These are phyloP conservation scores for Sipha maydis DNA, from an alignment of 2,888 invertebrate species.

Conservation along the genomic window DNA sequence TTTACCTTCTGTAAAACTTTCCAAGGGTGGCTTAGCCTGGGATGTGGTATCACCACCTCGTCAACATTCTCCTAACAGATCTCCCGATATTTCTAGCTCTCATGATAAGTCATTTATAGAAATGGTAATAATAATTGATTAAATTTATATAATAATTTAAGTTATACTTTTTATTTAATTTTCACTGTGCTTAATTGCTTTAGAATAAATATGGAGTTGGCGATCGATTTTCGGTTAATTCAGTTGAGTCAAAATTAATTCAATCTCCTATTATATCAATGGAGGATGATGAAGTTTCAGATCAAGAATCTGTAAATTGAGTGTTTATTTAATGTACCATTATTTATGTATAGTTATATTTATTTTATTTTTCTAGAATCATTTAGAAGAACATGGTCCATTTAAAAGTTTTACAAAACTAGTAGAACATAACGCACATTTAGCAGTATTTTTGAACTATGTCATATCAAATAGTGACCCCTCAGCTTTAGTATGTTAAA, in stretches of 20 bases:
- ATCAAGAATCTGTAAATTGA: slow-evolving; percentile 79
- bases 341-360: background rate
- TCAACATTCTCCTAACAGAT: slow-evolving; percentile 65
- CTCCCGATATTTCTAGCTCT: slow-evolving; percentile 39
- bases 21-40: slow-evolving; percentile 67
- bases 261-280: slow-evolving; percentile 91
- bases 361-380: slow-evolving; percentile 71
- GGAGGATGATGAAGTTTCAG: slow-evolving; percentile 94
- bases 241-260: slow-evolving; percentile 65
- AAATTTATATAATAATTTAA: background rate
- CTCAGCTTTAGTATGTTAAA: slow-evolving; percentile 73
- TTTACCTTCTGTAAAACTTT: slow-evolving; percentile 67
- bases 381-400: slow-evolving; percentile 85
- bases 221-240: slow-evolving; percentile 58
- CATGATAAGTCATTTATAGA: slow-evolving; percentile 25
- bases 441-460: slow-evolving; percentile 95
- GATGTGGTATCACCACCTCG: slow-evolving; percentile 77
- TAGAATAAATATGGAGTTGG: slow-evolving; percentile 35
- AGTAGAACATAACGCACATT: slow-evolving; percentile 86
- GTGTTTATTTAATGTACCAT: background rate
- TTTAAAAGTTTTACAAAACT: slow-evolving; percentile 86
- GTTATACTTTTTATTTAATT: background rate
- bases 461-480: slow-evolving; percentile 86
- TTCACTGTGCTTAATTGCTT: background rate
- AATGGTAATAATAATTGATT: slow-evolving; percentile 23